phyloP scores from a whole-genome alignment of 2,113 vertebrate genomes.

The Trogon melanurus region DNA sequence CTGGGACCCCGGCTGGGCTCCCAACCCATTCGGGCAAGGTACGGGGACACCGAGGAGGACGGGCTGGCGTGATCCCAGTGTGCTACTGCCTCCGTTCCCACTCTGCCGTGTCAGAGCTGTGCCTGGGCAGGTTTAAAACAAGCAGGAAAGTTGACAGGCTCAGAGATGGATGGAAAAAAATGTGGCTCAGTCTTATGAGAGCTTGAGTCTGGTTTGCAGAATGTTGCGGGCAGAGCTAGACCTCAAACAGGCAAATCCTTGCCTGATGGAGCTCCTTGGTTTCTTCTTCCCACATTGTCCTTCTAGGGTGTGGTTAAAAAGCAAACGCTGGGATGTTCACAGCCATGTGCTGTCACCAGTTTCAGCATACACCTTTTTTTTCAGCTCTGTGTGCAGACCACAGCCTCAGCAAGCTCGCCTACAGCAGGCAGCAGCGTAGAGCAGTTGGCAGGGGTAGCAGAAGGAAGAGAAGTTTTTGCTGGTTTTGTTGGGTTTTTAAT shows the following conservation, averaged over 20 bases:
- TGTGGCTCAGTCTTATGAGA: background rate
- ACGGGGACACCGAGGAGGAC: background rate
- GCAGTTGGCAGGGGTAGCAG: background rate
- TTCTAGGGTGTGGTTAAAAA: background rate
- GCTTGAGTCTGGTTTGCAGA: background rate
- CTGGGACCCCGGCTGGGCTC: slow-evolving; percentile 88
- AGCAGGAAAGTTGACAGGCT: background rate
- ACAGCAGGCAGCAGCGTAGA: background rate
- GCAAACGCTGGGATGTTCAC: background rate
- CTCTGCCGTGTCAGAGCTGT: background rate
- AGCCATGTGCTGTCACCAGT: background rate
- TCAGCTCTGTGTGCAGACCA: background rate
- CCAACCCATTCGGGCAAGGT: slow-evolving; percentile 95
- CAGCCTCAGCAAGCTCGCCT: background rate
- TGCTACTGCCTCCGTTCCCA: background rate
- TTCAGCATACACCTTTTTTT: background rate
- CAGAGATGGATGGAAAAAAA: background rate
- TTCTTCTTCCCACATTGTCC: background rate
- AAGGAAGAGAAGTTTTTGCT: background rate
- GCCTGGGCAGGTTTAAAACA: background rate
- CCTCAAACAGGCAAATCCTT: background rate
- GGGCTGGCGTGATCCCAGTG: rapidly evolving
- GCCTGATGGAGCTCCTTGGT: background rate
- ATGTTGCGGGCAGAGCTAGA: background rate
- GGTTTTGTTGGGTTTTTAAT: background rate